Conservation (phyloP, 1,140 invertebrate genomes). For the Zophobas atratus region DNA sequence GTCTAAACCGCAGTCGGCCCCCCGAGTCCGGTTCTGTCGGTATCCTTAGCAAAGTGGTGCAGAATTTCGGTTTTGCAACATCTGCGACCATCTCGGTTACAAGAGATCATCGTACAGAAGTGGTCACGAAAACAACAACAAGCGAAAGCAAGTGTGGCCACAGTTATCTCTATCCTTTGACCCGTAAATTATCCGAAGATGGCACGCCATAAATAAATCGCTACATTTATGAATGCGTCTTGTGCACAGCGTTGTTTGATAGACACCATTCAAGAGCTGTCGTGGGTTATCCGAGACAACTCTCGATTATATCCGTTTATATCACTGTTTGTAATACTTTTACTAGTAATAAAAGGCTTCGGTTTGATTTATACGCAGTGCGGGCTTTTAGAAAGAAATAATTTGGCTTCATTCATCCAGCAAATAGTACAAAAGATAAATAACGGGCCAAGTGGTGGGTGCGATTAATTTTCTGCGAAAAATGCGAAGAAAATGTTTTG, state of each 20-base stretch:
- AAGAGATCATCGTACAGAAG: conserved; percentile 51
- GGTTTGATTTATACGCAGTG: conserved; percentile 24
- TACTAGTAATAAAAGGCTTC: conserved; percentile 30
- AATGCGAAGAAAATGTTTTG: conserved; percentile 22
- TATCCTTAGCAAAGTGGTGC: conserved; percentile 29
- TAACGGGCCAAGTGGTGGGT: neutral
- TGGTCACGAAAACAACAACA: conserved; percentile 55
- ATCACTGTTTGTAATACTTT: conserved; percentile 35
- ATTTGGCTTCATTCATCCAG: neutral
- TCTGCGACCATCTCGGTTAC: conserved; percentile 52
- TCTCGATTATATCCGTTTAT: conserved; percentile 32
- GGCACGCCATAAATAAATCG: conserved; percentile 65
- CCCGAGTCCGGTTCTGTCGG: conserved; percentile 17
- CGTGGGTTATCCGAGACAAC: conserved; percentile 51
- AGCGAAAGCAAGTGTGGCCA: conserved; percentile 58
- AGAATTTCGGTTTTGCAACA: conserved; percentile 46
- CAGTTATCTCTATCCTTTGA: conserved; percentile 61
- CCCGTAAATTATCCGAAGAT: conserved; percentile 65
- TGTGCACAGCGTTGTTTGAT: conserved; percentile 54
- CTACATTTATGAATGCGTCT: conserved; percentile 64
- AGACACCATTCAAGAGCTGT: conserved; percentile 62
- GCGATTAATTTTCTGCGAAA: conserved; percentile 23
- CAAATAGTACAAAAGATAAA: conserved; percentile 16
- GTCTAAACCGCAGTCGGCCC: neutral
- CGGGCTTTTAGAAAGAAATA: conserved; percentile 13